Evolutionary conservation across 1,140 invertebrate genomes (phyloP), one percentile per base, ranked within the genome.

Genomic region (Stenopsyche tienmushanensis): DNA sequence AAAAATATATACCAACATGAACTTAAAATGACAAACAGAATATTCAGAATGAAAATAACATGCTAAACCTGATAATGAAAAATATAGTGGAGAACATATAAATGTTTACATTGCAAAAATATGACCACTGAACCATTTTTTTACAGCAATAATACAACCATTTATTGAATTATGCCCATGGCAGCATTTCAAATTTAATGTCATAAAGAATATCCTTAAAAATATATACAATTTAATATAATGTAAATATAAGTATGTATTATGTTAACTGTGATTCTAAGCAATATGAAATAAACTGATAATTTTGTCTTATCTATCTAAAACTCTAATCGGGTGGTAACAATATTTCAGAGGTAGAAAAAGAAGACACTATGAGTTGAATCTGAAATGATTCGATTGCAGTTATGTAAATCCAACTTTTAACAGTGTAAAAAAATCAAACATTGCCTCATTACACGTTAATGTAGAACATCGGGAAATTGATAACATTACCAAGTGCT

Each of bases 261-360:
- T 5, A 25, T 29, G 15, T 53, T n/a, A 29, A 23, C 24, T 53
- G 1, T 53, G 2, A 13, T 53, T 26, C 24, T 42, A 57, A 21
- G 54, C n/a, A 57, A 57, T 57, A 60, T 47, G 44, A 60, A 47
- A 60, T 1, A 53, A 57, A 57, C 54, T 60, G 57, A 60, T 60
- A 60, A 60, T 60, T 60, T 60, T 24, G 57, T 25, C 55, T 60
- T 42, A 60, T 47, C 42, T 60, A 60, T 60, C 42, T 60, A 60
- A 60, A 47, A 47, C 17, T 47, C 57, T 60, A 60, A 15, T 29
- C 47, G 57, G 57, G 57, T 60, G 57, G 57, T 60, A 60, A 60
- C 57, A 60, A 60, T 60, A 47, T 60, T 60, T 60, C 57, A 60
- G 57, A 60, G 57, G 57, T 60, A 60, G 57, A 60, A 60, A 60